Evolutionary conservation across 2,797 vertebrate genomes (phyloP), one percentile per base, ranked within the genome.

Genomic region (Leptodactylus fallax): DNA sequence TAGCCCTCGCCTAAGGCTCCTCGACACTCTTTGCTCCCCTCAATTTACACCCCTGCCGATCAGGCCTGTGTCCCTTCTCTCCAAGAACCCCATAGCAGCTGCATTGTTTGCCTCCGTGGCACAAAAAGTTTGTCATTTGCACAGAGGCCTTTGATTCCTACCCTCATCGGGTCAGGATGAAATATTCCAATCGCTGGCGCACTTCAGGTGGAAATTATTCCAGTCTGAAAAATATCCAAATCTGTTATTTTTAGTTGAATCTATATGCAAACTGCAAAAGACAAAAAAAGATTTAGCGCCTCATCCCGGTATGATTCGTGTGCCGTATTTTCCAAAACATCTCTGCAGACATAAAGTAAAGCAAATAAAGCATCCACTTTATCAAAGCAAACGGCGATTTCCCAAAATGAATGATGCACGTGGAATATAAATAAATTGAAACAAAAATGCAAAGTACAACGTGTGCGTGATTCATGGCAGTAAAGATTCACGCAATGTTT

Each of bases 381-480:
- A 58, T 21, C 25, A 60, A 79, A 79, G 17, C 16, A 45, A 79
- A 79, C 25, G 25, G 14, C 55, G 0, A 27, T 79, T 45, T 12
- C 53, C 25, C 12, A 45, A 79, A 58, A 79, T 8, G 9, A 79
- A 79, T 21, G 78, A 60, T 8, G 78, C 78, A 19, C 8, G 25
- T 12, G 55, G 27, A 47, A 85, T 13, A 61, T 85, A 85, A 76
- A 60, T 85, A 85, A 49, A 83, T 56, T 45, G 19, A 21, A n/a
- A 36, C 0, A 67, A 36, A 69, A 69, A 74, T 72, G 71, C 71
- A 74, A 7, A 74, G 4, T 12, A n/a, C 45, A 51, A 65, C 60
- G 45, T 65, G 45, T 77, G 60, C 47, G 77, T 65, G 45, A 78
- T 63, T 51, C 53, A 78, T 27, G n/a, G 71, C 23, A 27, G 56